Base-by-base conservation (phyloP, 2,797 vertebrate genomes). In the Melanotaenia pygmaea region DNA sequence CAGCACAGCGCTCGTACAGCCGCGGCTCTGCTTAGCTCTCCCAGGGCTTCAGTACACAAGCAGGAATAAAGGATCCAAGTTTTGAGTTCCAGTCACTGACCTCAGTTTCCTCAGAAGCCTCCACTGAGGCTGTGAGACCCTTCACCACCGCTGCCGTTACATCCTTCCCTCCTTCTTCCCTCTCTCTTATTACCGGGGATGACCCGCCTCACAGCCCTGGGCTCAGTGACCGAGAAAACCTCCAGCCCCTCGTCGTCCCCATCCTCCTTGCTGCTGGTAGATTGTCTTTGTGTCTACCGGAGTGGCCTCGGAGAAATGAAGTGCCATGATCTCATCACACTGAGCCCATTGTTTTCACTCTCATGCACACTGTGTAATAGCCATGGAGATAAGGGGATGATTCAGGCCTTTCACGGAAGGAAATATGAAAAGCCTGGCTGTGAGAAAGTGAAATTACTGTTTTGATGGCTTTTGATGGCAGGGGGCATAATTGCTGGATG, bases 401-500 rank as follows among this genome's bases (percentile, higher is more conserved):
- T 90, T 91, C 89, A 81, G 89, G 82, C 89, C 85, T 89, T 87
- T 91, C 83, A 84, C 72, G 65, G 82, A 79, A 85, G 83, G 88
- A 90, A 87, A 88, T 84, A 88, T 84, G 84, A 84, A 88, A 87
- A 77, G 76, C 70, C 77, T 64, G 88, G 67, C 83, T 83, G 85
- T 85, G 81, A 90, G 88, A 89, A 89, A 92, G 89, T 86, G 82
- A 91, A 92, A 92, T 93, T 85, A 89, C 89, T 90, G 89, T 89
- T 92, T 91, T 91, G 89, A 93, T 92, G 89, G 87, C 86, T 91
- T 91, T 87, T 90, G 89, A 87, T 88, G 84, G 90, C 67, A 43
- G 93, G 91, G 92, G 90, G 90, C 89, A 92, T 92, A 92, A 91
- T 92, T 93, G 89, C 85, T 81, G 83, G 81, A 87, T 85, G 81